Percentiles rank a stretch among this genome's conserved stretches.
Conservation (phyloP, 2,797 vertebrate genomes). For the Tauraco hartlaubi region DNA sequence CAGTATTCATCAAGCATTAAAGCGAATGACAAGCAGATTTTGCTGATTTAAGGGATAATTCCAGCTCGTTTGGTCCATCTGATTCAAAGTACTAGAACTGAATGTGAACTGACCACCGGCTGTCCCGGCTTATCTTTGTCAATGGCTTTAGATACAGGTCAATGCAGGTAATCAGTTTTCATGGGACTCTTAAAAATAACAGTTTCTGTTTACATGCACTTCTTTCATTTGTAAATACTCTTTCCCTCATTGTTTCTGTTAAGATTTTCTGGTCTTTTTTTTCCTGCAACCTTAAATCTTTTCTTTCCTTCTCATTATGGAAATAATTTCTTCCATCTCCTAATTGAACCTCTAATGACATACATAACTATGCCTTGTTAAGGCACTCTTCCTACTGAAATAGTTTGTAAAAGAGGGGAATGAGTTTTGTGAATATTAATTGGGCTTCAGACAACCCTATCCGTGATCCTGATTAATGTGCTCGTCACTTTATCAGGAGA, state of each 20-base stretch:
- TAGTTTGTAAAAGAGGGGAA: neutral
- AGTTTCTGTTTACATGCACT: neutral
- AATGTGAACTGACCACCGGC: slow-evolving; percentile 61
- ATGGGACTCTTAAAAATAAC: neutral
- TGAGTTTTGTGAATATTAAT: neutral
- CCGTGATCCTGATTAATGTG: neutral
- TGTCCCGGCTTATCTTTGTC: slow-evolving; percentile 62
- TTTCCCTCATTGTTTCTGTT: neutral
- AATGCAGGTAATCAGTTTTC: slow-evolving; percentile 53
- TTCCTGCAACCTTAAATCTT: neutral
- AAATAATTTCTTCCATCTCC: neutral
- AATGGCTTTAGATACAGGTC: slow-evolving; percentile 51
- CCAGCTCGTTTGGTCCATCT: slow-evolving; percentile 63
- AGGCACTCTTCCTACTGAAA: neutral
- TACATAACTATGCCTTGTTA: neutral
- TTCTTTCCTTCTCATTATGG: neutral
- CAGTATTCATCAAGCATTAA: slow-evolving; percentile 63
- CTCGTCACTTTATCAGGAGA: neutral
- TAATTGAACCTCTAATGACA: neutral
- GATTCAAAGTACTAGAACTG: slow-evolving; percentile 30
- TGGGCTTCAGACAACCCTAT: neutral
- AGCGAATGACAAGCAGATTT: slow-evolving; percentile 62
- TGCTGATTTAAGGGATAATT: slow-evolving; percentile 74
- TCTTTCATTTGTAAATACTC: neutral
- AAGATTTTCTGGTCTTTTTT: neutral